Base-by-base conservation (phyloP, 2,113 vertebrate species). In the Cyprinodon tularosa region DNA sequence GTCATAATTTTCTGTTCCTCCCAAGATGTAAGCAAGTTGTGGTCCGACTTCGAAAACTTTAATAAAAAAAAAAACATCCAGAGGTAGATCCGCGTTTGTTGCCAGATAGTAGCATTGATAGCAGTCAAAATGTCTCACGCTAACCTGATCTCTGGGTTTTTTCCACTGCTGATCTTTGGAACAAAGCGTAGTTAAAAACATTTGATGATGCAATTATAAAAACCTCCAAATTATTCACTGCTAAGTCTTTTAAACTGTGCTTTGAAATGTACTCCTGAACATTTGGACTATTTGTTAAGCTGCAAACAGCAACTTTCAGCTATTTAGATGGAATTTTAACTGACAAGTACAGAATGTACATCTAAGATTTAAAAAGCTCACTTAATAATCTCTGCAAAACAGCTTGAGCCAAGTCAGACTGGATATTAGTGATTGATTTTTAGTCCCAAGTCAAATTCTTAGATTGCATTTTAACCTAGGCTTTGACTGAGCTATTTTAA, bases 101-200 rank as follows among this genome's bases (percentile, higher is more conserved):
- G 57, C 2, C 50, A 75, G 74, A 73, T 39, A 22, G 68, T 64
- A 12, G 42, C 20, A 48, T 63, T 81, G 53, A 64, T 61, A 72
- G 36, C 71, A 78, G 77, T 88, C 85, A 91, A 89, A 83, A 84
- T 53, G 61, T 73, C 42, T 3, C 59, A 63, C 47, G 44, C 38
- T 65, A 40, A 66, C 66, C 53, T 60, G 45, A 62, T 74, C 11
- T 59, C 59, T 83, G 64, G 61, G 37, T 74, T 39, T 73, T 72
- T 67, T 29, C 82, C 76, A 79, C 53, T 70, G 50, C 38, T 86
- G 44, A 81, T 76, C 76, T 74, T 74, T 74, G 53, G 3, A 20
- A 47, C 59, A 12, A 69, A 59, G 13, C n/a, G 62, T 20, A 9
- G 10, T 38, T 29, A 76, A 67, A 62, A 76, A 37, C 8, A 29